phyloP scores from a whole-genome alignment of 2,797 vertebrate genomes.

The Aselliscus stoliczkanus region DNA sequence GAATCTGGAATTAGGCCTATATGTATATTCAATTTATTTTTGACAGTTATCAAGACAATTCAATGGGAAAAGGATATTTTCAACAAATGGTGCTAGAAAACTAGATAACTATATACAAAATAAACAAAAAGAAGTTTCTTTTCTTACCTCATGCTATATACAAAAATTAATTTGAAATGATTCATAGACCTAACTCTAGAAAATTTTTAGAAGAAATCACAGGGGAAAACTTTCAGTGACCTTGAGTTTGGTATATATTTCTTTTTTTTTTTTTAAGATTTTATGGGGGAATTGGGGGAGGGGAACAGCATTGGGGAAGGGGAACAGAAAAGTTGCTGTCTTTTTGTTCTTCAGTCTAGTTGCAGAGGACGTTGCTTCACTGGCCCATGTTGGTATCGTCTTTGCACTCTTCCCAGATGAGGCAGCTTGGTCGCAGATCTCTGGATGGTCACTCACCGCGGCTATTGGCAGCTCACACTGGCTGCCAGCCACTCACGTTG shows the following conservation, averaged over 20 bases:
- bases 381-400: too few relatives aligned
- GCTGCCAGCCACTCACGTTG: too few relatives aligned
- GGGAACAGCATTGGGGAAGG: too few relatives aligned
- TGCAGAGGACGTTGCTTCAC: too few relatives aligned
- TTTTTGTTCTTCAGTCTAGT: too few relatives aligned
- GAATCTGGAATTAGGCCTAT: not conserved
- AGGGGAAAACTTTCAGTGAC: not conserved
- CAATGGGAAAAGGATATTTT: not conserved
- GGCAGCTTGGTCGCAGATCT: too few relatives aligned
- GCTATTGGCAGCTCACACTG: too few relatives aligned
- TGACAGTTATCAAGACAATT: not conserved
- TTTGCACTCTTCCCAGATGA: too few relatives aligned
- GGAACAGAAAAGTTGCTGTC: too few relatives aligned
- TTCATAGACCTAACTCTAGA: not conserved
- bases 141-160: not conserved
- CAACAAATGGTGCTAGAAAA: not conserved
- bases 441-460: too few relatives aligned
- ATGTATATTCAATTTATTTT: not conserved
- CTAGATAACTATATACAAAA: not conserved
- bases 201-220: not conserved
- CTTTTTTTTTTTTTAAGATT: too few relatives aligned
- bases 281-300: too few relatives aligned
- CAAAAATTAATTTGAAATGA: not conserved
- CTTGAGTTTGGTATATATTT: not conserved
- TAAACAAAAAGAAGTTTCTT: not conserved